Percentiles rank a stretch among this genome's conserved stretches.
These are phyloP conservation scores for Plusia festucae DNA, from an alignment of 2,888 invertebrate genomes.

Conservation along the genomic window DNA sequence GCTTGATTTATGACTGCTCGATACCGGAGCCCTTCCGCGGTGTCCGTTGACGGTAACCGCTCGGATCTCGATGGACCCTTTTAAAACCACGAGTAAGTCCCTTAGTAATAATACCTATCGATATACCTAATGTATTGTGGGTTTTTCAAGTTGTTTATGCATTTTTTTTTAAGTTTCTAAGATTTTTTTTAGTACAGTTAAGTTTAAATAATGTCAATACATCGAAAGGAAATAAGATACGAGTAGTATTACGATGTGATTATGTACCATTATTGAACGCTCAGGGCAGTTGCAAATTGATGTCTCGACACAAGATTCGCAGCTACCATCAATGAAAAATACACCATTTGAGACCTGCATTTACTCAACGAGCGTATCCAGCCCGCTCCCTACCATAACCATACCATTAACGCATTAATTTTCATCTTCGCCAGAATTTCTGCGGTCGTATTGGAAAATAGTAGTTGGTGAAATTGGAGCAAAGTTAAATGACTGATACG, in stretches of 20 bases:
- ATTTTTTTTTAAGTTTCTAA: too few species aligned
- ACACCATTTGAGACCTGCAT: conserved; percentile 44
- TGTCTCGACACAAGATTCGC: conserved; percentile 39
- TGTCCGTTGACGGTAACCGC: conserved; percentile 81
- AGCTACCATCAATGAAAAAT: conserved; percentile 56
- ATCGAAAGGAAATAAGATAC: conserved; percentile 34
- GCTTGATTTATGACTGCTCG: conserved; percentile 84
- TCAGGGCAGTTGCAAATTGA: conserved; percentile 51
- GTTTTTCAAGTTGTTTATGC: conserved; percentile 45
- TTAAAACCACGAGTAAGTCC: conserved; percentile 68
- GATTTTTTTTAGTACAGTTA: too few species aligned
- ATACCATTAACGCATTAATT: conserved; percentile 65
- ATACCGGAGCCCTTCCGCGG: conserved; percentile 85
- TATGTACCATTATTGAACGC: conserved; percentile 52
- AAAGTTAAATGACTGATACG: conserved; percentile 77
- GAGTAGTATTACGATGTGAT: conserved; percentile 53
- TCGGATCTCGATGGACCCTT: conserved; percentile 71
- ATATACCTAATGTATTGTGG: too few species aligned
- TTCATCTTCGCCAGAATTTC: conserved; percentile 64
- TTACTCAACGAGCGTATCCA: conserved; percentile 55
- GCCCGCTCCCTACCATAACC: conserved; percentile 50
- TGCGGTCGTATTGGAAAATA: conserved; percentile 63
- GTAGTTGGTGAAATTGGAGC: conserved; percentile 74
- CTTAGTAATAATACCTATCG: conserved; percentile 46
- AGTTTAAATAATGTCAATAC: background rate